phyloP scores from a whole-genome alignment of 1,140 invertebrate genomes.

The Polypedilum pembai region DNA sequence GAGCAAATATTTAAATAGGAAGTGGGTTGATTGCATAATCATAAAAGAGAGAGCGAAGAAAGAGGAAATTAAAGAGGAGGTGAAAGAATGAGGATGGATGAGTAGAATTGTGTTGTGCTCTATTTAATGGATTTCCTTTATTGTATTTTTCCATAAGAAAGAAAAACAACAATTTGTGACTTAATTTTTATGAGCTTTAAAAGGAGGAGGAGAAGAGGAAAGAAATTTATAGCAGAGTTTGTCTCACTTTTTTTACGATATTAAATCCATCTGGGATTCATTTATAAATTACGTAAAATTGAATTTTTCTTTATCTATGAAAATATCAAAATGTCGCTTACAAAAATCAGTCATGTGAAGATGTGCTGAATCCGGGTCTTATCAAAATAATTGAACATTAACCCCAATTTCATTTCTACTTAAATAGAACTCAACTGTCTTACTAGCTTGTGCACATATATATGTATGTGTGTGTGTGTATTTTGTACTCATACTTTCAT shows the following conservation, averaged over 20 bases:
- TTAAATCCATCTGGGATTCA: background rate
- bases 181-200: slow-evolving; percentile 19
- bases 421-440: too few relatives aligned
- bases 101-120: background rate
- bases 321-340: background rate
- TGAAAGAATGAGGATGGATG: background rate
- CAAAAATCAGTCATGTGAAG: background rate
- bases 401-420: slow-evolving; percentile 22
- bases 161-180: background rate
- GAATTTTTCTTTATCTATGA: background rate
- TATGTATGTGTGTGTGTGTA: too few relatives aligned
- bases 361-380: background rate
- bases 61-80: slow-evolving; percentile 2
- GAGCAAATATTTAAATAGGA: slow-evolving; percentile 25
- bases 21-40: slow-evolving; percentile 26
- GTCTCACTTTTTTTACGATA: too few relatives aligned
- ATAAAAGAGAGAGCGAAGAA: background rate
- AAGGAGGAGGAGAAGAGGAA: background rate
- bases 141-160: background rate
- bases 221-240: too few relatives aligned
- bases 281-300: background rate
- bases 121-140: slow-evolving; percentile 19
- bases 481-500: background rate
- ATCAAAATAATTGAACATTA: slow-evolving; percentile 25
- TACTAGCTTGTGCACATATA: background rate